Base-by-base conservation (phyloP, 2,797 vertebrate genomes). In the Clarias pachynema region DNA sequence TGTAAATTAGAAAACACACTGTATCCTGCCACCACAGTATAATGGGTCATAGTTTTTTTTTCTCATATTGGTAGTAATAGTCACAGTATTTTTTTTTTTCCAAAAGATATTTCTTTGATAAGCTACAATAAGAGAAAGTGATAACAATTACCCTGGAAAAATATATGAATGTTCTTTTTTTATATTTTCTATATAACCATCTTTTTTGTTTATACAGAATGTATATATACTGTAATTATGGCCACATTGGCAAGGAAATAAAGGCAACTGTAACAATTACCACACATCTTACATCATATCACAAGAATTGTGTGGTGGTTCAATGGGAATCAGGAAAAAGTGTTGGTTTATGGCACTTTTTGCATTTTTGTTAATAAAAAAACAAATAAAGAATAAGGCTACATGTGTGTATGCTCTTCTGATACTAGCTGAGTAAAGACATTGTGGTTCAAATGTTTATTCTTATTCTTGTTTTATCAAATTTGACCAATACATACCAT, bases 111-210 rank as follows among this genome's bases (percentile, higher is more conserved):
- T 90, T 93, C 89, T 70, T 57, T 90, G 91, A 91, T 92, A 92
- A 91, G 92, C 90, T 92, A 92, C 94, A 89, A 93, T 93, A 93
- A 93, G 92, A 94, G 93, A 93, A 94, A 93, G 92, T 93, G 93
- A 94, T 93, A 94, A 95, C 95, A 95, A 95, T 93, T 95, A 95
- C 94, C 95, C 95, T 95, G 95, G 92, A 96, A 96, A 96, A 96
- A 96, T 96, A 96, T 95, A 96, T 92, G 93, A 95, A 94, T 95
- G 95, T 44, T 44, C 44, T 44, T 37, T 37, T 37, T 95, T 94
- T 94, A 94, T 95, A 95, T 95, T 94, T 93, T 95, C 94, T 95
- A 95, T 95, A 96, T 95, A 95, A 91, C 91, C 94, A 92, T 94
- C 93, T 93, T 94, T 91, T 94, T 94, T 78, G 94, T 94, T 93